Base-by-base conservation (phyloP, 2,888 invertebrate species). In the Linnaemya vulpina region DNA sequence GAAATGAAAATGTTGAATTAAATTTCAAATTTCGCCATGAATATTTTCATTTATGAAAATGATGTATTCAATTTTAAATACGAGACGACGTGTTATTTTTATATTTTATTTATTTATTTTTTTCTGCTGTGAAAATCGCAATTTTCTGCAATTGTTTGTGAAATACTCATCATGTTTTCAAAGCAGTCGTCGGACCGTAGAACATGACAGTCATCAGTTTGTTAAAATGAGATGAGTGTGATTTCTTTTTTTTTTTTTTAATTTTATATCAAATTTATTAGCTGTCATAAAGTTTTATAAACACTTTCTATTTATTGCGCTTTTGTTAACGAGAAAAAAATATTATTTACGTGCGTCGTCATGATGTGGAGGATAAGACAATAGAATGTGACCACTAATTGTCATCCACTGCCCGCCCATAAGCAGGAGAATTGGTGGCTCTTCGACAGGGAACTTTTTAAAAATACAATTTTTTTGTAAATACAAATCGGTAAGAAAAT, bases 151-250 rank as follows among this genome's bases (percentile, higher is more conserved):
- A 70, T 51, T 9, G 22, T 60, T 68, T 38, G 30, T 20, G 4
- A 68, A 77, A 70, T 40, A 60, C 13, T 67, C 58, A 9, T 38
- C 49, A 68, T 78, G 49, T 70, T 68, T 15, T 38, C 25, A 35
- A 65, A 53, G 11, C 43, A 67, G 38, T 30, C 49, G 60, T 30
- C 49, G 60, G 60, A 78, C 84, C 84, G 78, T 78, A 81, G 60
- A 81, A 81, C 74, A 85, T 74, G 81, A 70, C 77, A 78, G 51
- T 81, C 77, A 81, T 67, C 84, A 81, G 77, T 63, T 77, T 76
- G 58, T 62, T 63, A 38, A 70, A 80, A 53, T 62, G 5, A n/a
- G 30, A 67, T 43, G 35, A 49, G 15, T 40, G 62, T 20, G 58
- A 38, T 38, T 71, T 8, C 43, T 0, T n/a, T 17, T 43, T 43